Base-by-base conservation (phyloP, 53 echinoderm and acorn worm genomes). In the Crossaster papposus region DNA sequence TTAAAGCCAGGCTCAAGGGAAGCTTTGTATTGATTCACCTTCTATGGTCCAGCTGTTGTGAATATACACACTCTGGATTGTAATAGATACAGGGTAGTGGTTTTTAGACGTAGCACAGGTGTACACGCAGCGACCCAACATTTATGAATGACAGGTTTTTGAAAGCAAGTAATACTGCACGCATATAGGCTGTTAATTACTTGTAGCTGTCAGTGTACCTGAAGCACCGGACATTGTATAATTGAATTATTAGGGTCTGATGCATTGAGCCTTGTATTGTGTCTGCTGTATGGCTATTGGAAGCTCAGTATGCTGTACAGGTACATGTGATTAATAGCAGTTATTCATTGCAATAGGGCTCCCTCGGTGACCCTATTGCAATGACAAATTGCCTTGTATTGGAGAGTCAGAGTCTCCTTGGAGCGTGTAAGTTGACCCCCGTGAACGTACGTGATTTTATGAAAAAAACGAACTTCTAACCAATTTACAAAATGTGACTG, bases 1-100 rank as follows among this genome's bases (percentile, higher is more conserved):
- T 74, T 74, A 73, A 52, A 23, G 62, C 32, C 87, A 76, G 87
- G 36, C 64, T 13, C 34, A 77, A 76, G 87, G 87, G 87, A 87
- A 75, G 87, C 76, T 55, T 76, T 87, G 77, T 65, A 77, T 87
- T 87, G 87, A 87, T 87, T 87, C 77, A 87, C 76, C 26, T 58
- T 33, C 36, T 78, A 44, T 23, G 15, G 55, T 75, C 44, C 87
- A 87, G 77, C 87, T 87, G 87, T 87, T 87, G 87, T 76, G 55
- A 87, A 87, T 87, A 76, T 75, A 74, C 33, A 58, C 9, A 24
- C 12, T 52, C 24, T 54, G 75, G 31, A n/a, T 14, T 22, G 53
- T 4, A 2, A n/a, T n/a, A 20, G 38, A 36, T 36, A 3, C 44
- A 37, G 64, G 83, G 37, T 36, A n/a, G 84, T 32, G 30, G 52